phyloP scores from a whole-genome alignment of 1,140 invertebrate species.

The Stegodyphus dumicola region DNA sequence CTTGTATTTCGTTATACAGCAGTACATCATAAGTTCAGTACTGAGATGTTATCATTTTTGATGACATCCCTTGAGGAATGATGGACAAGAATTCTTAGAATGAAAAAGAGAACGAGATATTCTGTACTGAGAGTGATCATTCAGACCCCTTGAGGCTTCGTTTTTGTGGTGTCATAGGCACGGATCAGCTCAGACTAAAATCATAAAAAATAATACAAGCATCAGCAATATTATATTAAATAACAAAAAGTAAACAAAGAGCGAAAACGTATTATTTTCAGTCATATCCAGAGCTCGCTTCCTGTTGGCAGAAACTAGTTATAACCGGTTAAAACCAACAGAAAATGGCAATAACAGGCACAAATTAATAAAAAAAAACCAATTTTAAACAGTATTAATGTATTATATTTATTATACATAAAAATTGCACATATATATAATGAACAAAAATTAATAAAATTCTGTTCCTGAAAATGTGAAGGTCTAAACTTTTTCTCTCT shows the following conservation, averaged over 20 bases:
- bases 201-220: neutral
- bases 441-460: no score
- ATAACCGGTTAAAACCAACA: no score
- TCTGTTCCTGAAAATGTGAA: no score
- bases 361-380: no score
- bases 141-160: conserved; percentile 63
- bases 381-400: no score
- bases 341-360: no score
- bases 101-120: neutral
- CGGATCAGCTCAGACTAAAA: conserved; percentile 89
- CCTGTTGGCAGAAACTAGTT: no score
- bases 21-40: neutral
- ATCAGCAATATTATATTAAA: neutral
- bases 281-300: no score
- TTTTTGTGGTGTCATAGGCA: conserved; percentile 84
- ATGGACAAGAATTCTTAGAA: neutral
- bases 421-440: no score
- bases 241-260: conserved; percentile 5
- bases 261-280: no score
- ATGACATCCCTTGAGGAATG: neutral
- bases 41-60: neutral
- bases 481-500: no score
- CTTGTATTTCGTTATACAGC: neutral
- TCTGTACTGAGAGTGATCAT: neutral
- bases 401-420: no score